Evolutionary conservation across 2,888 invertebrate genomes (phyloP).

Genomic region (Chromoteleia sp.): DNA sequence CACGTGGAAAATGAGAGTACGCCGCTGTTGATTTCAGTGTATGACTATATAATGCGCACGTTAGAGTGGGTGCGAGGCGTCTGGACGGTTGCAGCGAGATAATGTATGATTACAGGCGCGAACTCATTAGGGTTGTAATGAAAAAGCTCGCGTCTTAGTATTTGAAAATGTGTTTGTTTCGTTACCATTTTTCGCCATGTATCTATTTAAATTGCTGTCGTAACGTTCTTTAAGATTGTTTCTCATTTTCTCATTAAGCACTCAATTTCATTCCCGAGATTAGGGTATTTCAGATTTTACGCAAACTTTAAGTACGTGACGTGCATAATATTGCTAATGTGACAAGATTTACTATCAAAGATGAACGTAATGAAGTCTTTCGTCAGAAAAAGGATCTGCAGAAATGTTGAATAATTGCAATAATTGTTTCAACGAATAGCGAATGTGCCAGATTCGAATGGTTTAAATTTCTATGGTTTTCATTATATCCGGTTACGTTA

Average conservation of each 20-base stretch:
- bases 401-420: too few relatives aligned
- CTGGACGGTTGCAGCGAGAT: constrained; percentile 20
- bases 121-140: constrained; percentile 37
- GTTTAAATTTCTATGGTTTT: too few relatives aligned
- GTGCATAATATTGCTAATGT: not conserved
- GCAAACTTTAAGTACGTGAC: not conserved
- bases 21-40: constrained; percentile 17
- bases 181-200: constrained; percentile 30
- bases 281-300: not conserved
- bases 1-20: constrained; percentile 16
- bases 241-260: constrained; percentile 10
- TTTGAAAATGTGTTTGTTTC: constrained; percentile 37
- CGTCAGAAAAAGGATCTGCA: too few relatives aligned
- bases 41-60: constrained; percentile 23
- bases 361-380: too few relatives aligned
- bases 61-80: constrained; percentile 5
- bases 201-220: constrained; percentile 20
- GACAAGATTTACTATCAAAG: too few relatives aligned
- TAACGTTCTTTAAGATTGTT: constrained; percentile 14
- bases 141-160: constrained; percentile 29
- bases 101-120: constrained; percentile 29
- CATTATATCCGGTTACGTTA: too few relatives aligned
- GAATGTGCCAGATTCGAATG: too few relatives aligned
- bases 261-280: constrained; percentile 1
- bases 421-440: too few relatives aligned